Base-by-base conservation (phyloP, 2,888 invertebrate genomes). In the Macaria notata region DNA sequence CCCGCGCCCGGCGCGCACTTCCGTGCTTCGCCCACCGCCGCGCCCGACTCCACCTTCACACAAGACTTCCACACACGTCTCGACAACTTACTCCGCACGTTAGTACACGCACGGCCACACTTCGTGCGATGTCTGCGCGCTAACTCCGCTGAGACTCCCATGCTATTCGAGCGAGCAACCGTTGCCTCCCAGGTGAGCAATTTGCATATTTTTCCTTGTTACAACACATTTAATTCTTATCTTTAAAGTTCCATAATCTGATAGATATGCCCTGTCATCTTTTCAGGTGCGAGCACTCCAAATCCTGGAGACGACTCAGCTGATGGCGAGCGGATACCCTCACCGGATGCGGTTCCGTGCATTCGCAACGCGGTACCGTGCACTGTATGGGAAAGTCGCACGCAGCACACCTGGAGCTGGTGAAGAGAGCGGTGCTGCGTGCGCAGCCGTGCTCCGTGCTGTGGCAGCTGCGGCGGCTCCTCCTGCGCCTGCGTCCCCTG, bases 21-120 rank as follows among this genome's bases (percentile, higher is more conserved):
- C 87, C 93, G 98, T 72, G 97, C 98, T 75, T 97, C 97, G 5
- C 98, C 97, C 45, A 97, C 97, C 82, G 96, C 96, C 81, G 96
- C 96, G 78, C 96, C 96, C 4, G 95, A 96, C 56, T 96, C 97
- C 46, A 98, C 98, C 38, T 92, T 98, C 60, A 98, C 98, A 55
- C 98, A 98, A 92, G 98, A 98, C 91, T 98, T 98, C 85, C 98
- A 98, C 88, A 97, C 97, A 61, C 94, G 98, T 43, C 93, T 98
- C 64, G 98, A 98, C 88, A 98, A 98, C 90, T 93, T 98, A 72
- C 90, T 98, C 75, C 93, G 98, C 71, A 98, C 98, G 51, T 90
- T 98, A 55, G 97, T 98, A 54, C 98, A 98, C 88, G 97, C 98
- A 52, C 94, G 97, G 52, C 98, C 98, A 9, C 98, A 98, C 88